A percentile compares a stretch with the other conserved stretches of the same genome.
phyloP scores from a whole-genome alignment of 2,888 invertebrate species.

The Dasypolia templi region DNA sequence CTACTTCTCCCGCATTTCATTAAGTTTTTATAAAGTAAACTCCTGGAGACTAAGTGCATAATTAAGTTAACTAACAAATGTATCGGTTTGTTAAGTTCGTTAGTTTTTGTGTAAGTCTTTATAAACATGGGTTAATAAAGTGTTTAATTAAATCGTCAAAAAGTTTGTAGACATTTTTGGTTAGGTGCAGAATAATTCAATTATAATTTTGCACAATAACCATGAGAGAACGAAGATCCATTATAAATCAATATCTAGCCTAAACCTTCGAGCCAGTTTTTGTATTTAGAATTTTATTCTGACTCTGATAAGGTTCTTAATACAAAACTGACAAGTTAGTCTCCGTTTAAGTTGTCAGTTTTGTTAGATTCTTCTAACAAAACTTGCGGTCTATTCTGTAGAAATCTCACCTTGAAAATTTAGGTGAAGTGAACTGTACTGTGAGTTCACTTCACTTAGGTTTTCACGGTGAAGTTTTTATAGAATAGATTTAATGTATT shows the following conservation, averaged over 20 bases:
- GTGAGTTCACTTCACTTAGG: too few species aligned
- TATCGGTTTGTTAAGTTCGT: slow-evolving; percentile 4
- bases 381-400: too few species aligned
- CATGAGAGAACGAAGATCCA: too few species aligned
- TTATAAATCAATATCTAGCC: too few species aligned
- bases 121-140: too few species aligned
- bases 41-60: slow-evolving; percentile 15
- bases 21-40: slow-evolving; percentile 34
- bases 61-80: too few species aligned
- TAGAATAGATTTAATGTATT: too few species aligned
- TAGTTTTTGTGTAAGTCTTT: neutral
- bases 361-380: too few species aligned
- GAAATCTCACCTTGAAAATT: too few species aligned
- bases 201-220: neutral
- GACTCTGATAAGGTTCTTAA: neutral
- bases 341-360: neutral
- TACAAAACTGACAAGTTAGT: neutral
- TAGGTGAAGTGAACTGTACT: too few species aligned
- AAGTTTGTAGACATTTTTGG: neutral
- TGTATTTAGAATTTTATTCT: neutral
- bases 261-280: neutral
- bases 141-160: neutral
- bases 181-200: neutral
- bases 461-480: too few species aligned
- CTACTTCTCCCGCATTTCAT: slow-evolving; percentile 26